These are phyloP conservation scores for Arremon brunneinucha DNA, from an alignment of 2,797 vertebrate species.

Conservation along the genomic window DNA sequence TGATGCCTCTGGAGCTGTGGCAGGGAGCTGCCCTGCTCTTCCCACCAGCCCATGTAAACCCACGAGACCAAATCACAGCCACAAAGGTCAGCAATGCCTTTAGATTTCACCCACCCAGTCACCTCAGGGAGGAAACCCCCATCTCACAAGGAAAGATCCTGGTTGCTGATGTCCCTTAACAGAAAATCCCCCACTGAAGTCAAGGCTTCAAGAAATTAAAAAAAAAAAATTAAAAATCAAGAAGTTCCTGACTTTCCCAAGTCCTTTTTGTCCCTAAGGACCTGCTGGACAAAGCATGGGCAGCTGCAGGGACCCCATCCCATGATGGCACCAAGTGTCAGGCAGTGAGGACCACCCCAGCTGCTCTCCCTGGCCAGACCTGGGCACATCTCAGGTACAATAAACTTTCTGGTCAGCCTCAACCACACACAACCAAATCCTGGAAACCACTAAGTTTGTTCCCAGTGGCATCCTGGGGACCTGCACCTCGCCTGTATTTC, in stretches of 20 bases:
- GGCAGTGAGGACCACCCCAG: background rate
- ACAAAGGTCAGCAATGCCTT: background rate
- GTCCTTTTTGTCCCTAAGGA: background rate
- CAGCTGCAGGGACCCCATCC: background rate
- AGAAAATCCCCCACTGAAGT: background rate
- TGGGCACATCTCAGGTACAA: background rate
- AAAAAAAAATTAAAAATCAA: background rate
- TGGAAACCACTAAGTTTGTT: background rate
- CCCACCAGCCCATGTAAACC: background rate
- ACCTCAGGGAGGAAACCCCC: background rate
- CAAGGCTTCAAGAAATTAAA: background rate
- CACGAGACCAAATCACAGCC: background rate
- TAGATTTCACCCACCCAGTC: background rate
- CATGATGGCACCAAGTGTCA: background rate
- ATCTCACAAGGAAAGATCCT: background rate
- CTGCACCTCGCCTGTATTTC: rapidly evolving
- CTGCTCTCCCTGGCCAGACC: background rate
- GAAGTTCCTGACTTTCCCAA: background rate
- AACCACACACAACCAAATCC: background rate
- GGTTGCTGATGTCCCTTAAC: background rate
- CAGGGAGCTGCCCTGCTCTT: background rate
- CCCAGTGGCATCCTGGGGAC: background rate
- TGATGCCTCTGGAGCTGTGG: background rate
- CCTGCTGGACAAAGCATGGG: background rate
- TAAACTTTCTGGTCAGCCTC: background rate